Evolutionary conservation across 2,113 vertebrate species (phyloP), one percentile per base, ranked within the genome.

Genomic region (Pachycephala philippinensis): DNA sequence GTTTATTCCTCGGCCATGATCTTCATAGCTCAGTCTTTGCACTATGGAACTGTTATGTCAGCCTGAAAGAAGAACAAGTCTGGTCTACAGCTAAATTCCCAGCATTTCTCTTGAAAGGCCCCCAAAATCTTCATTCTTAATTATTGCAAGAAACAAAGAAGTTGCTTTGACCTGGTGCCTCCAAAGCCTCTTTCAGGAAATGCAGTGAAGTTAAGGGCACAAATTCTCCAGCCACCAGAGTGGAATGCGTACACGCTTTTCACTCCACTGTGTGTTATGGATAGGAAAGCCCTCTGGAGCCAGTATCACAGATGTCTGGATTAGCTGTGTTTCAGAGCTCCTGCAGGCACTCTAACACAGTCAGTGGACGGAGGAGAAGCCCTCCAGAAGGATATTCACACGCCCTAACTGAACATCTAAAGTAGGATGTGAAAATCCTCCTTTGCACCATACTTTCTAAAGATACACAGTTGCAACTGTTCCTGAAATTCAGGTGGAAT

Each of bases 241-340:
- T 3, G 2, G 7, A 54, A 20, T 0, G 0, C 1, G 4, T 4
- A 13, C 0, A 0, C 1, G 2, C 33, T 75, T 20, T 27, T 10
- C 68, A 33, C 30, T 63, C 22, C 31, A 9, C 19, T 8, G 26
- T 8, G 44, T 1, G 0, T 20, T 53, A 71, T 0, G 10, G 61
- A 76, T 4, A 52, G 7, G 33, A 65, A 86, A 63, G 27, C 19
- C 15, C 74, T 49, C 79, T 61, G 59, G n/a, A 91, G 42, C n/a
- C 54, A 31, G 0, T 6, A 28, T 19, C n/a, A 13, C 21, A 31
- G 27, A 21, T 24, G 7, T 33, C 35, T 27, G 26, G 9, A 24
- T 56, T 35, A 47, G 44, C 30, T 57, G 27, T 52, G 37, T 37
- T 64, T 21, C 68, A 60, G 44, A 86, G 35, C 11, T 21, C 53